Base-by-base conservation (phyloP, 2,113 vertebrate species). In the Oncorhynchus tshawytscha region DNA sequence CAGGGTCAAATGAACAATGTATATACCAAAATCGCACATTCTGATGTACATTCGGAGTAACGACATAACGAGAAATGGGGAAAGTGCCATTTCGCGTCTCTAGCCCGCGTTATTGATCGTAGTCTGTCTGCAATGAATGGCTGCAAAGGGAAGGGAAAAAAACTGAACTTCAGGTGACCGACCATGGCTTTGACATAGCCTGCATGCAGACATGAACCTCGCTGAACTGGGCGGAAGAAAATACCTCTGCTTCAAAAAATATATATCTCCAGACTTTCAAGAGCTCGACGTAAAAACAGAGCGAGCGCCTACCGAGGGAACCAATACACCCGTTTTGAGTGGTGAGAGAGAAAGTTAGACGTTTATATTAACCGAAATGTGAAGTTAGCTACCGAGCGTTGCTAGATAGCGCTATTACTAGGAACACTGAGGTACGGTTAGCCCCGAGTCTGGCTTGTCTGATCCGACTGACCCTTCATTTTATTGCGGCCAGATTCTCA, bases 141-240 rank as follows among this genome's bases (percentile, higher is more conserved):
- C 92, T 94, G 88, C 89, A 88, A 88, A 89, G 87, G 87, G 90
- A 90, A 89, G 86, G 92, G 92, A 88, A 89, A 92, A 92, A 91
- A 94, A 91, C 89, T 97, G 96, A 98, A 98, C 96, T 97, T 96
- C 95, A 95, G 95, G 94, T 97, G 96, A 97, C 96, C 96, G 96
- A 95, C 93, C 94, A 91, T 89, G 93, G 94, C 95, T 94, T 94
- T 92, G 91, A 93, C 92, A 94, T 88, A 85, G 91, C 92, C 67
- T 85, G 89, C 88, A 86, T 91, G 90, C 90, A 91, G 91, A 90
- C 88, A 85, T 24, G 59, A 88, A 91, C 88, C 91, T 86, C 83
- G 76, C 86, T 74, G 75, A 89, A 83, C 92, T 85, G 89, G 89
- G 91, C 91, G 90, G 13, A 78, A 75, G 80, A 86, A 82, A 81